phyloP scores from a whole-genome alignment of 1,140 invertebrate species.

The Phenacoccus solenopsis region DNA sequence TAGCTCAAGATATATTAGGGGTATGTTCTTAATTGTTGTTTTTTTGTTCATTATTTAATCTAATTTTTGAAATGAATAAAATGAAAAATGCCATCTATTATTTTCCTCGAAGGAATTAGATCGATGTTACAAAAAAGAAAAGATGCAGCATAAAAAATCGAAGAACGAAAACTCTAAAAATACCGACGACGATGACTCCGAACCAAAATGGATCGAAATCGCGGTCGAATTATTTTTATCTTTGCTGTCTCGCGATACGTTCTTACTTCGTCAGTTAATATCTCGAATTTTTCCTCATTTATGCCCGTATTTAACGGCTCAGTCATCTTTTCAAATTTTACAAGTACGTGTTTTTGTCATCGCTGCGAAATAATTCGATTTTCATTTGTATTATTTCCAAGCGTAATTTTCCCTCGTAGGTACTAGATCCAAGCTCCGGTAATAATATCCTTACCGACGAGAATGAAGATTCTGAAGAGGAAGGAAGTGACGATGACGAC shows the following conservation, averaged over 20 bases:
- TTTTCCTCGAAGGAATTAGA: conserved; percentile 19
- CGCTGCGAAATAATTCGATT: not conserved
- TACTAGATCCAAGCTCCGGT: conserved; percentile 44
- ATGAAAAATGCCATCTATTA: not conserved
- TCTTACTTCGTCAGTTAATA: conserved; percentile 21
- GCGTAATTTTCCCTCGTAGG: conserved; percentile 26
- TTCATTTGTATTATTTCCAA: not conserved
- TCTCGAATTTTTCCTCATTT: conserved; percentile 45
- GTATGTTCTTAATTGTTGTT: conserved; percentile 18
- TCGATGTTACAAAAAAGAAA: conserved; percentile 21
- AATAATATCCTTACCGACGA: conserved; percentile 26
- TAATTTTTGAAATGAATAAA: not conserved
- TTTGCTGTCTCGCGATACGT: conserved; percentile 21
- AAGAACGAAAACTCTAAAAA: not conserved
- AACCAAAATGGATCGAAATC: conserved; percentile 21
- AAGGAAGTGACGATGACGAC: conserved; percentile 32
- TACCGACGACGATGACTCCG: no score
- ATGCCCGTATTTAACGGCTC: conserved; percentile 49
- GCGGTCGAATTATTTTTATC: conserved; percentile 20
- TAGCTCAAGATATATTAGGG: conserved; percentile 18
- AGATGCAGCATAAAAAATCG: not conserved
- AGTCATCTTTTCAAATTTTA: conserved; percentile 55
- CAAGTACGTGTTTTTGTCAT: conserved; percentile 35
- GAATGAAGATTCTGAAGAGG: conserved; percentile 31
- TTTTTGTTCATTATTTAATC: not conserved